Conservation (phyloP, 2,797 vertebrate species). For the Neopelma chrysocephalum region DNA sequence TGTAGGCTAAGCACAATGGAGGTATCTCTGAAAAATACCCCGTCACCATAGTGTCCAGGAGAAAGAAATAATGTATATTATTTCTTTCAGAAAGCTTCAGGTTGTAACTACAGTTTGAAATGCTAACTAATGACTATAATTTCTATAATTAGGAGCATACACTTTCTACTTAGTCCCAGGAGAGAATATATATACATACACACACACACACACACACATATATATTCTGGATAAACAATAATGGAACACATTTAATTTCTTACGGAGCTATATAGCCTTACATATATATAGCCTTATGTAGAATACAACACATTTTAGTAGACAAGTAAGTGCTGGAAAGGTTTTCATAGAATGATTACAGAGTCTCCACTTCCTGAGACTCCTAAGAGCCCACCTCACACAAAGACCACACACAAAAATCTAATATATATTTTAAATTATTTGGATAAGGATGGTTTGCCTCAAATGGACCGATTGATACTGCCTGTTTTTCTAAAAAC, state of each 20-base stretch:
- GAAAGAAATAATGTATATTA: fast-evolving
- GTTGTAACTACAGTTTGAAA: neutral
- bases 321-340: neutral
- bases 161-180: neutral
- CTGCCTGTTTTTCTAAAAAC: neutral
- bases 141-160: neutral
- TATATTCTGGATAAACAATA: neutral
- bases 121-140: neutral
- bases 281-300: neutral
- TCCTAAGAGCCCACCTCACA: neutral
- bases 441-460: neutral
- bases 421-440: neutral
- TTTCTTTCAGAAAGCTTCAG: neutral
- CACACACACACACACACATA: neutral
- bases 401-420: neutral
- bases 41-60: neutral
- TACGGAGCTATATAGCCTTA: neutral
- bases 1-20: neutral
- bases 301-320: neutral
- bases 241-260: neutral
- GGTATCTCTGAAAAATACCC: neutral
- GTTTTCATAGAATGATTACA: neutral
- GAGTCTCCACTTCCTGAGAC: neutral
- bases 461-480: neutral
- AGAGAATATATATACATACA: neutral